Base-by-base conservation (phyloP, 2,113 vertebrate genomes). In the Zosterops pallidus region DNA sequence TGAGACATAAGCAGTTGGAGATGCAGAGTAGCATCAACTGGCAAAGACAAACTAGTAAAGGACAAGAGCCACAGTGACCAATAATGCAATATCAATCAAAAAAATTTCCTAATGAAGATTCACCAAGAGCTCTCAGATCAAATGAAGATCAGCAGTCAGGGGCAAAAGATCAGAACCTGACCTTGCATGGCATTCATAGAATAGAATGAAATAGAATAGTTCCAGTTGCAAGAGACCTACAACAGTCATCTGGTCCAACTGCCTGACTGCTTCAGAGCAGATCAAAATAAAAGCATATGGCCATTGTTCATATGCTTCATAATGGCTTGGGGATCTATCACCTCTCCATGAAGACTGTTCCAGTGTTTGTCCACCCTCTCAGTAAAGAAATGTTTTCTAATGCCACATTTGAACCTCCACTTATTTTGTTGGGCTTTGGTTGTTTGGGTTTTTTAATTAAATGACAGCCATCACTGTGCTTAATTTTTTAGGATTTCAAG, bases 91-190 rank as follows among this genome's bases (percentile, higher is more conserved):
- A 26, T 20, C 47, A 55, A 60, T 90, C 23, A 64, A 78, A 55
- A 60, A 69, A 35, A n/a, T 41, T 87, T 83, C 72, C n/a, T 71
- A 24, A 79, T 17, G 21, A 63, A 60, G 23, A 37, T 59, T 83
- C 24, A 83, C 12, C 14, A 91, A 55, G 42, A 93, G 6, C 17
- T 78, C 33, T 87, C 28, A 50, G 18, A 82, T 31, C 18, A 89
- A 41, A 11, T 56, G 42, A 52, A 71, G 68, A 86, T 44, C 23
- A 57, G 17, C 35, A 35, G 5, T 3, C 0, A 0, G 7, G 12
- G 9, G 2, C 17, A 79, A 62, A 76, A 29, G 5, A 4, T 72
- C 41, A 41, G 50, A n/a, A 84, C 29, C 5, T 72, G 49, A 56
- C 16, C 16, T 80, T 64, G 26, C 17, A 22, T 29, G 29, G 26